Evolutionary conservation across 2,888 invertebrate genomes (phyloP), one percentile per base, ranked within the genome.

Genomic region (Leucophora obtusa): DNA sequence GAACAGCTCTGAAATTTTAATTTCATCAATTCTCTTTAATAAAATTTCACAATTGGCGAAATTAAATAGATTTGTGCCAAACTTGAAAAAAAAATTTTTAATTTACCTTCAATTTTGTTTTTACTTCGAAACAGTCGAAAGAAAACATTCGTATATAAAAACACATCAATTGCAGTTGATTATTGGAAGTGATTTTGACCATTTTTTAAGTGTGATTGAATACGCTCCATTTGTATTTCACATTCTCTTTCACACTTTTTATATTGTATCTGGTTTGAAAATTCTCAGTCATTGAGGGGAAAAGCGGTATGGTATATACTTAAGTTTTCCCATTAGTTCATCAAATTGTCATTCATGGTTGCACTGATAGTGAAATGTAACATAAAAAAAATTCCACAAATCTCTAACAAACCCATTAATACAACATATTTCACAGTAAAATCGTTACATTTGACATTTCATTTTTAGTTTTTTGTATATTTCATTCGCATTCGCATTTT

Each of bases 371-470:
- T 47, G 21, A 63, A n/a, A 24, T 10, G 60, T 11, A 18, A 17
- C 58, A 53, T 15, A 68, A 60, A 38, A 63, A 69, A 47, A 59
- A 50, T 50, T 54, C 51, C 56, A 50, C 47, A 60, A 75, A 72
- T 80, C 72, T 80, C 68, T 80, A 76, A 51, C 72, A 72, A 80
- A 76, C 62, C 75, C 75, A 72, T 76, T 80, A 80, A 76, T 80
- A 63, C 43, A 72, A 75, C 63, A 80, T 80, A 68, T 76, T 76
- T 80, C 68, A 76, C 38, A 78, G 76, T 62, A 47, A 72, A 80
- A 76, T 71, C 62, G 75, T 72, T 76, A 76, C 75, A 76, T 80
- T 80, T 80, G 80, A 80, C 75, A 80, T 80, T 80, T 80, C 35
- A 76, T 80, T 80, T 80, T 68, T 71, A 38, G 4, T 28, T 68